phyloP scores from a whole-genome alignment of 1,140 invertebrate species.

The Zaprionus davidi region DNA sequence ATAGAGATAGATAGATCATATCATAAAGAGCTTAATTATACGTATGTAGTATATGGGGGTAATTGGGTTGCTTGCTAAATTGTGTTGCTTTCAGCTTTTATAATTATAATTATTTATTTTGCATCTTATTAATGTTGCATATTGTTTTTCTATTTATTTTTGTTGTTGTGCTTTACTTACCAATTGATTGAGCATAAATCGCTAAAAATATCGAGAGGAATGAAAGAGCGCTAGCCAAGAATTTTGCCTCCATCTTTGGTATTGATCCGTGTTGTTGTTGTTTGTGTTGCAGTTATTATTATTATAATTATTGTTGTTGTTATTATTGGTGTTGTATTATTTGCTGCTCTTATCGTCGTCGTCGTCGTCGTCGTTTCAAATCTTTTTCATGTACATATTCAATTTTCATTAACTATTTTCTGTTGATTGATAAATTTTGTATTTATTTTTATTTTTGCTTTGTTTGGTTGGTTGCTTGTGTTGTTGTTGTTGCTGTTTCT shows the following conservation, averaged over 20 bases:
- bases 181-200: conserved; percentile 83
- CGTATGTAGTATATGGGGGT: conserved; percentile 4
- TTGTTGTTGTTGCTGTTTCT: conserved; percentile 35
- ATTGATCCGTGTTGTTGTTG: conserved; percentile 82
- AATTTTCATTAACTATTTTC: conserved; percentile 67
- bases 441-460: conserved; percentile 25
- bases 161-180: conserved; percentile 62
- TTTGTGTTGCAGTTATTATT: conserved; percentile 47
- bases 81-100: conserved; percentile 13
- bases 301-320: conserved; percentile 42
- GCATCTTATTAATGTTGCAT: conserved; percentile 40
- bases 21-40: conserved; percentile 32
- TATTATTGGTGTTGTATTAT: conserved; percentile 45
- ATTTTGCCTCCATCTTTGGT: conserved; percentile 84
- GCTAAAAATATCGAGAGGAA: conserved; percentile 84
- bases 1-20: conserved; percentile 28
- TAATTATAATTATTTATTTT: conserved; percentile 21
- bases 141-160: conserved; percentile 18
- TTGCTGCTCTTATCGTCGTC: conserved; percentile 45
- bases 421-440: conserved; percentile 59
- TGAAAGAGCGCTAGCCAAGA: conserved; percentile 84
- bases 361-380: conserved; percentile 57
- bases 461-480: conserved; percentile 31
- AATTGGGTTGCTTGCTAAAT: conserved; percentile 31
- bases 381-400: conserved; percentile 70